Evolutionary conservation across 2,888 invertebrate genomes (phyloP).

Genomic region (Hololepta plana): DNA sequence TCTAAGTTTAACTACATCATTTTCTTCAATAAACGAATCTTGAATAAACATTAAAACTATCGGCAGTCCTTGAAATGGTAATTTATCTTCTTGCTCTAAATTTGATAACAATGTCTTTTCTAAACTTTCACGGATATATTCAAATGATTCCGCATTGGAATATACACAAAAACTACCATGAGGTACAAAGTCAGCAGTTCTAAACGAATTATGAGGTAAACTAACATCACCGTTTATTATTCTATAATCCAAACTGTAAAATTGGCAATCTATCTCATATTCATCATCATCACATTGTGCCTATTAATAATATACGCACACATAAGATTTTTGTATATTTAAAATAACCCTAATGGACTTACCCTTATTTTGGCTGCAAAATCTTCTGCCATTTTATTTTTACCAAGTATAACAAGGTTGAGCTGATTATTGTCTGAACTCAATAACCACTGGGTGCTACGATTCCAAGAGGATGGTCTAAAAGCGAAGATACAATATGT

Average conservation of each 20-base stretch:
- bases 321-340: constrained; percentile 1
- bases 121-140: constrained; percentile 78
- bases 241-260: constrained; percentile 69
- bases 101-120: constrained; percentile 82
- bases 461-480: constrained; percentile 44
- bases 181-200: constrained; percentile 72
- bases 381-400: constrained; percentile 72
- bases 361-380: constrained; percentile 68
- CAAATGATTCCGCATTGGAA: constrained; percentile 79
- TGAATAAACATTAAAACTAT: constrained; percentile 83
- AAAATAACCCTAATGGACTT: constrained; percentile 11
- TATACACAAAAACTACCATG: constrained; percentile 85
- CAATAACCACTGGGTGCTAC: constrained; percentile 43
- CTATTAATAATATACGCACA: constrained; percentile 11
- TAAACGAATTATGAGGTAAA: constrained; percentile 61
- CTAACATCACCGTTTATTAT: constrained; percentile 75
- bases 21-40: constrained; percentile 65
- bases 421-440: constrained; percentile 52
- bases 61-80: constrained; percentile 71
- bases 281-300: constrained; percentile 79
- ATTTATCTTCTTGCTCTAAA: constrained; percentile 75
- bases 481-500: constrained; percentile 5
- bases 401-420: constrained; percentile 77
- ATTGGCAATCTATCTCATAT: constrained; percentile 58
- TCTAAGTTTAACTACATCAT: constrained; percentile 66